Percentiles rank a stretch among this genome's conserved stretches.
Conservation (phyloP, 2,888 invertebrate genomes). For the Candidula unifasciata region DNA sequence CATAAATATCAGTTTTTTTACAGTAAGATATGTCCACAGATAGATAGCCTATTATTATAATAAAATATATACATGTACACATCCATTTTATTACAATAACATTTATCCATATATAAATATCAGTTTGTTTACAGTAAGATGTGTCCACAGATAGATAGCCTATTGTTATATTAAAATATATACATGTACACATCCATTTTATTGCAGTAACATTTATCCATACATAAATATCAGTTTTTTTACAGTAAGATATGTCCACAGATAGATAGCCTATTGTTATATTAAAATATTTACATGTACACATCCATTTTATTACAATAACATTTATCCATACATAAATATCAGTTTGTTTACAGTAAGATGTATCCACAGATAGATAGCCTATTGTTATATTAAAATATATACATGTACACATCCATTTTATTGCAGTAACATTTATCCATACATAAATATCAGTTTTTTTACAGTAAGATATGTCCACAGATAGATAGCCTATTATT, state of each 20-base stretch:
- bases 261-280: not conserved
- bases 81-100: not conserved
- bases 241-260: not conserved
- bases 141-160: not conserved
- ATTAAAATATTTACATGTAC: not conserved
- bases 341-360: no score
- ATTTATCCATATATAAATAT: not conserved
- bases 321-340: no score
- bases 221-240: not conserved
- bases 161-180: slow-evolving; percentile 42
- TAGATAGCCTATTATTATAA: not conserved
- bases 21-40: not conserved
- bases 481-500: no score
- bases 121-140: not conserved
- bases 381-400: no score
- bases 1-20: no score
- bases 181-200: not conserved
- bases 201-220: not conserved
- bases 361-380: no score
- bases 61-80: not conserved
- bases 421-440: no score
- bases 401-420: no score
- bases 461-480: no score
- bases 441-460: no score
- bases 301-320: no score